phyloP scores from a whole-genome alignment of 2,888 invertebrate genomes.

The Dyspetes luteomarginatus region DNA sequence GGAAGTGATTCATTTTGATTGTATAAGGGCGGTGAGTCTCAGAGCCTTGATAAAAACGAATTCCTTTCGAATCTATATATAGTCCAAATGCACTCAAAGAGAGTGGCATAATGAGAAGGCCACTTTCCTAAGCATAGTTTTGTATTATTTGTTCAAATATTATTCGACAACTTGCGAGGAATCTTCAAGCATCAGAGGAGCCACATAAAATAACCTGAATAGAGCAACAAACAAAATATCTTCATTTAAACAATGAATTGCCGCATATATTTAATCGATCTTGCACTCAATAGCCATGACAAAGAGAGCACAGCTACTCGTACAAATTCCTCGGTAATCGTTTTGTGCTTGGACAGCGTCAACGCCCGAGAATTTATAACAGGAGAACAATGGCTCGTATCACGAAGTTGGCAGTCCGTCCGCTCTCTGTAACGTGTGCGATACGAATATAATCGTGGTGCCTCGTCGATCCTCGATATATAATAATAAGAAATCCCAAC shows the following conservation, averaged over 20 bases:
- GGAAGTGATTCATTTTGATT: too few species aligned
- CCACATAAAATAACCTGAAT: too few species aligned
- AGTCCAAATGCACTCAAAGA: too few species aligned
- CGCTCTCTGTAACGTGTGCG: constrained; percentile 15
- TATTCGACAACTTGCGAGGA: too few species aligned
- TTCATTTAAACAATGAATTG: neutral
- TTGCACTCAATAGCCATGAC: constrained; percentile 30
- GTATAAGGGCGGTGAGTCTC: too few species aligned
- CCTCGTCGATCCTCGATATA: constrained; percentile 52
- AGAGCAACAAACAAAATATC: too few species aligned
- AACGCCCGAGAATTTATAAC: constrained; percentile 64
- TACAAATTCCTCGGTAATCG: constrained; percentile 57
- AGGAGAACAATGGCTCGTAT: constrained; percentile 63
- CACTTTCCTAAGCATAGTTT: too few species aligned
- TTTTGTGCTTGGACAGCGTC: constrained; percentile 48
- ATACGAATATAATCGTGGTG: constrained; percentile 62
- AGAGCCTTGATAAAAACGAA: too few species aligned
- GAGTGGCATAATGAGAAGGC: too few species aligned
- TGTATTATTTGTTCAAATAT: too few species aligned
- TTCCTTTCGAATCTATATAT: too few species aligned
- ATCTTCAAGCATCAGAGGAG: too few species aligned
- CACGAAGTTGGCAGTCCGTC: constrained; percentile 58
- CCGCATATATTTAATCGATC: constrained; percentile 16
- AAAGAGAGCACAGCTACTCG: constrained; percentile 37
- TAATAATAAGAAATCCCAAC: neutral